Base-by-base conservation (phyloP, 53 echinoderm and acorn worm species). In the Pentamera pediparva region DNA sequence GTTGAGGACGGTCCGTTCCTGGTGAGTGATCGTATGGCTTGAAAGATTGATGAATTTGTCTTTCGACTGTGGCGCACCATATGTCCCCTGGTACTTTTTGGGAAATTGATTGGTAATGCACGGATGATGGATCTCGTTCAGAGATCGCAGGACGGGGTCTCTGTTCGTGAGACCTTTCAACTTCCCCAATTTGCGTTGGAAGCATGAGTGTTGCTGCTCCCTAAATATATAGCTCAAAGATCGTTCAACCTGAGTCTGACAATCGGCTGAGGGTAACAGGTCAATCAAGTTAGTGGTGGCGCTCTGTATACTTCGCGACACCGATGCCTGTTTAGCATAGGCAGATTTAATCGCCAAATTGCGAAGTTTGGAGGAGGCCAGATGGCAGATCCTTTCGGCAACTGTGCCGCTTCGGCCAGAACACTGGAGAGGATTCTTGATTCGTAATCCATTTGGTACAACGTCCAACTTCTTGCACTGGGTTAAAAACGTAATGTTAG, bases 311-410 rank as follows among this genome's bases (percentile, higher is more conserved):
- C 58, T 58, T 25, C 58, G 58, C 13, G 58, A 8, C 2, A 58
- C 2, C 29, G 29, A 4, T 58, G 24, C 58, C 58, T 58, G 58
- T 30, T 58, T 58, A 30, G 58, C 58, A 58, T 58, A 58, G 3
- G 58, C 58, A 58, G 58, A 28, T 8, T 58, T 58, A 13, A 58
- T 58, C 13, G 58, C 58, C 58, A 22, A 22, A 30, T 58, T 58
- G 29, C 58, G 58, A 58, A 58, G 58, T 30, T 58, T 58, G 9
- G 26, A 8, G 58, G 58, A 58, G 26, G 58, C 58, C 24, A 58
- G 26, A 58, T 58, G 58, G 29, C 58, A 58, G 58, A 58, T 58
- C 29, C 21, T 55, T 6, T 55, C 56, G 56, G 56, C 56, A 15
- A 55, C 12, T 15, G 21, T 55, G 11, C 21, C 21, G 17, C 21